Conservation (phyloP, 2,888 invertebrate species). For the Drosophila colorata region DNA sequence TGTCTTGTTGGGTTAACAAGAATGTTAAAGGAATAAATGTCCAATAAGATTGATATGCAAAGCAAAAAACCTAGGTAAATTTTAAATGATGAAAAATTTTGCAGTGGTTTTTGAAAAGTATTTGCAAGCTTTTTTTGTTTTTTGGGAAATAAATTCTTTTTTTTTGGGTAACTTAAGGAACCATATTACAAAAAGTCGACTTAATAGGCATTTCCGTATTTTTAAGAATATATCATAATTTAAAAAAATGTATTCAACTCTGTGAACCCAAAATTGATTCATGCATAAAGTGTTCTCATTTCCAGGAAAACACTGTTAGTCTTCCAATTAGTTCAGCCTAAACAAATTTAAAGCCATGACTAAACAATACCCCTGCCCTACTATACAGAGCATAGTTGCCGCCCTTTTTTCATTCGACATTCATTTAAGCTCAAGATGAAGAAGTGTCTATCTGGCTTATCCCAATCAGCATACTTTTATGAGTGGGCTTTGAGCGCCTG, state of each 20-base stretch:
- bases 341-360: not conserved
- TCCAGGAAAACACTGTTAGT: not conserved
- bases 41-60: not conserved
- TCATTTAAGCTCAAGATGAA: not conserved
- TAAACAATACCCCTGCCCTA: not conserved
- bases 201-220: slow-evolving; percentile 6
- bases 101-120: no score
- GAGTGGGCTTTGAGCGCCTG: slow-evolving; percentile 15
- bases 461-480: slow-evolving; percentile 28
- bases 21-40: not conserved
- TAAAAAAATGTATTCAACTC: not conserved
- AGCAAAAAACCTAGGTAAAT: no score
- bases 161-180: no score
- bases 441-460: not conserved
- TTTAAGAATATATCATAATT: not conserved
- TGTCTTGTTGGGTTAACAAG: not conserved
- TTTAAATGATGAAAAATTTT: no score
- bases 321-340: slow-evolving; percentile 1
- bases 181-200: no score
- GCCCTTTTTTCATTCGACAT: not conserved
- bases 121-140: no score
- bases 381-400: not conserved
- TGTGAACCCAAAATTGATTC: slow-evolving; percentile 14
- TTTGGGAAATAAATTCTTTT: no score
- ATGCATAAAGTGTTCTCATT: slow-evolving; percentile 2